Evolutionary conservation across 2,113 vertebrate genomes (phyloP).

Genomic region (Pagrus major): DNA sequence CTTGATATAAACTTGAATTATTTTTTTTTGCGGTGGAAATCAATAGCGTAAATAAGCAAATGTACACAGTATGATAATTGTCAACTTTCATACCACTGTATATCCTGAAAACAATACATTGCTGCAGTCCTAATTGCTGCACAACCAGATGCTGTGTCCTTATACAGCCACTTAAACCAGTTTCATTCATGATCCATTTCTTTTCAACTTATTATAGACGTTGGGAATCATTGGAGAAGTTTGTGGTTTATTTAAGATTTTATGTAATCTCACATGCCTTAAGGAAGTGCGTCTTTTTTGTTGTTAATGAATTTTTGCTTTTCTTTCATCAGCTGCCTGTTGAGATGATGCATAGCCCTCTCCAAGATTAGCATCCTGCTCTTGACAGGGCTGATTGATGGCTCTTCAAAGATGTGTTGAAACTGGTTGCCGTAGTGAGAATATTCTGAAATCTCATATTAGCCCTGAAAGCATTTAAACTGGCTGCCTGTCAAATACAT

Average conservation of each 20-base stretch:
- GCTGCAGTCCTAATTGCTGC: neutral
- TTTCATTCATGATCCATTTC: neutral
- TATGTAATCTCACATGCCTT: slow-evolving; percentile 30
- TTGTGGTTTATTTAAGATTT: slow-evolving; percentile 16
- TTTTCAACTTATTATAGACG: slow-evolving; percentile 15
- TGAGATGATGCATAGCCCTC: slow-evolving; percentile 50
- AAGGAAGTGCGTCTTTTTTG: slow-evolving; percentile 21
- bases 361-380: slow-evolving; percentile 47
- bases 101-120: too few relatives aligned
- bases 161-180: neutral
- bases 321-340: slow-evolving; percentile 30
- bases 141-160: neutral
- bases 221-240: slow-evolving; percentile 1
- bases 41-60: too few relatives aligned
- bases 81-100: too few relatives aligned
- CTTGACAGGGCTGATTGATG: slow-evolving; percentile 54
- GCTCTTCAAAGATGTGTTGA: slow-evolving; percentile 29
- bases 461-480: slow-evolving; percentile 20
- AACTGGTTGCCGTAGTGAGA: slow-evolving; percentile 16
- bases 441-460: slow-evolving; percentile 24
- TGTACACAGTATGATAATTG: too few relatives aligned
- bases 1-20: too few relatives aligned
- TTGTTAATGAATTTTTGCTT: slow-evolving; percentile 2
- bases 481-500: slow-evolving; percentile 20
- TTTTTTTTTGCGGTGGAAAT: too few relatives aligned